A percentile compares a stretch with the other conserved stretches of the same genome.
phyloP scores from a whole-genome alignment of 2,888 invertebrate genomes.

The Epinotia bilunana region DNA sequence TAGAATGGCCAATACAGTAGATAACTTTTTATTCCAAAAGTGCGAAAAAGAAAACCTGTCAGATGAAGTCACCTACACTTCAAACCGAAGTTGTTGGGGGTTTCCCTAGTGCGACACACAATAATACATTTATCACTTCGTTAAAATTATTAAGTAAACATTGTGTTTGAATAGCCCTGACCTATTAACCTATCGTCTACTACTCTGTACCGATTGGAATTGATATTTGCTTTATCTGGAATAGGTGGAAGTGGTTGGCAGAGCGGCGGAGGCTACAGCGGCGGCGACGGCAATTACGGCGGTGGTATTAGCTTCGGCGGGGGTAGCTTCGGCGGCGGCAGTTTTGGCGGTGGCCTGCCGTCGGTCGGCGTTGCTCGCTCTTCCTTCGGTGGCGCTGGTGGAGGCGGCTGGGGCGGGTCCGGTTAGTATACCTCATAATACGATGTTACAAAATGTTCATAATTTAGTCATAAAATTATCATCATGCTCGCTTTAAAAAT shows the following conservation, averaged over 20 bases:
- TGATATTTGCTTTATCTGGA: not conserved
- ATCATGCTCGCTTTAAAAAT: not conserved
- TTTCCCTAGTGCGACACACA: too few relatives aligned
- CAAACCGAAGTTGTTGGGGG: too few relatives aligned
- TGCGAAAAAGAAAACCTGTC: too few relatives aligned
- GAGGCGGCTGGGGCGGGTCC: conserved; percentile 43
- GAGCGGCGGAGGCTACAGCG: conserved; percentile 49
- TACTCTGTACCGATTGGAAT: too few relatives aligned
- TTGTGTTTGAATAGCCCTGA: too few relatives aligned
- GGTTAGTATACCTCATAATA: not conserved
- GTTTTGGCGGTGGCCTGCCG: conserved; percentile 45
- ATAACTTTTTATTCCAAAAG: too few relatives aligned
- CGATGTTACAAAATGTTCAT: not conserved
- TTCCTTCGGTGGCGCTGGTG: conserved; percentile 32
- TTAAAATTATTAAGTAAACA: too few relatives aligned
- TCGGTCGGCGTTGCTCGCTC: conserved; percentile 35
- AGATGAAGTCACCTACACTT: too few relatives aligned
- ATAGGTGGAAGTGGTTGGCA: conserved; percentile 58
- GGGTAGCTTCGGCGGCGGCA: conserved; percentile 41
- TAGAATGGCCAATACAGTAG: too few relatives aligned
- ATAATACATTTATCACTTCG: too few relatives aligned
- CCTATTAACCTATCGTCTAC: too few relatives aligned
- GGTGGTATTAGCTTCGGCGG: conserved; percentile 44
- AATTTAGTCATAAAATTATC: not conserved
- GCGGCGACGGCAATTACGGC: conserved; percentile 44